These are phyloP conservation scores for Oryzias curvinotus DNA, from an alignment of 2,113 vertebrate species.

Conservation along the genomic window DNA sequence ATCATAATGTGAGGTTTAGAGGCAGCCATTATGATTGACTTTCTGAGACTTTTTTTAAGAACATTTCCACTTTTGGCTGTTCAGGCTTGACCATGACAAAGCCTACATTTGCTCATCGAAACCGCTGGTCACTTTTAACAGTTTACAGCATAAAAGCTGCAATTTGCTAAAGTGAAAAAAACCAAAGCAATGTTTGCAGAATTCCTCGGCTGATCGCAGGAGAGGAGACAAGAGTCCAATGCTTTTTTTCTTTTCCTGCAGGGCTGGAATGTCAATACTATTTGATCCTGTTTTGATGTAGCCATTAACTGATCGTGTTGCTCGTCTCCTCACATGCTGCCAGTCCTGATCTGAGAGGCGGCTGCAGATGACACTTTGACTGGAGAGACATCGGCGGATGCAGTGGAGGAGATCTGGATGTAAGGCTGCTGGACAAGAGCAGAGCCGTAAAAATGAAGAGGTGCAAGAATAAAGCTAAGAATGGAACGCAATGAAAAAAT, in stretches of 20 bases:
- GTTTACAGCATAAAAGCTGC: conserved; percentile 48
- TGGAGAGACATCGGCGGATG: conserved; percentile 29
- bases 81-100: conserved; percentile 19
- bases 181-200: conserved; percentile 22
- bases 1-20: conserved; percentile 48
- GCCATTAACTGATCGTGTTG: conserved; percentile 41
- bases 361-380: conserved; percentile 22
- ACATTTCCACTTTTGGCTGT: not conserved
- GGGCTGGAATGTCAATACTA: conserved; percentile 10
- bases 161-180: conserved; percentile 53
- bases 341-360: conserved; percentile 15
- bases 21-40: conserved; percentile 41
- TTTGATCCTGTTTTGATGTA: conserved; percentile 39
- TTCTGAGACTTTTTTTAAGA: conserved; percentile 25
- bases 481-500: not conserved
- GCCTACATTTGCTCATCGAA: conserved; percentile 42
- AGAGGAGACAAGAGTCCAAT: conserved; percentile 48
- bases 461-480: conserved; percentile 8
- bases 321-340: conserved; percentile 21
- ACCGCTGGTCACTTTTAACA: conserved; percentile 36
- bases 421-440: not conserved
- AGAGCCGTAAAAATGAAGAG: not conserved
- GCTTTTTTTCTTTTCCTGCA: conserved; percentile 47
- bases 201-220: conserved; percentile 20
- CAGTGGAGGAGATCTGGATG: conserved; percentile 22